Evolutionary conservation across 2,888 invertebrate genomes (phyloP).

Genomic region (Diaprepes abbreviatus): DNA sequence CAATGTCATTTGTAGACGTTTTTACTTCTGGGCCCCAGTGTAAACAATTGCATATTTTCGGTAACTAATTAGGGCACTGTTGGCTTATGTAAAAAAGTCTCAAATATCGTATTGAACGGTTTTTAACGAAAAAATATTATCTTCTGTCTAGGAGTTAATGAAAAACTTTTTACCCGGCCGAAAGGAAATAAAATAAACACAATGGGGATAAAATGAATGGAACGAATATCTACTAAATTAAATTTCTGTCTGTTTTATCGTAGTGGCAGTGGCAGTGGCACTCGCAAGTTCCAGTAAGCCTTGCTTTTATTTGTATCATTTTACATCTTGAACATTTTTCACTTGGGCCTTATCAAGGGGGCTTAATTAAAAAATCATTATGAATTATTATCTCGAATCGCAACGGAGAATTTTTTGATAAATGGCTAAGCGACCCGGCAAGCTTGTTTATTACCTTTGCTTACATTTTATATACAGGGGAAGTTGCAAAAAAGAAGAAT

Average conservation of each 20-base stretch:
- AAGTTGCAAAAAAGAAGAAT: neutral
- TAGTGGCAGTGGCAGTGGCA: slow-evolving; percentile 31
- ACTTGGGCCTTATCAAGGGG: slow-evolving; percentile 54
- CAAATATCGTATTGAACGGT: no score
- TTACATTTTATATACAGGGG: slow-evolving; percentile 20
- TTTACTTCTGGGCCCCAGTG: no score
- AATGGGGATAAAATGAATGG: slow-evolving; percentile 39
- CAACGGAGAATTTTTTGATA: slow-evolving; percentile 47
- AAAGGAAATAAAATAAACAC: slow-evolving; percentile 36
- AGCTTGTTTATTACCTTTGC: slow-evolving; percentile 40
- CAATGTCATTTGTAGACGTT: no score
- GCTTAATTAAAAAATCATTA: slow-evolving; percentile 61
- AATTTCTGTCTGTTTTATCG: slow-evolving; percentile 45
- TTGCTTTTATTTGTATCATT: slow-evolving; percentile 55
- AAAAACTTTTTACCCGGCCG: slow-evolving; percentile 24
- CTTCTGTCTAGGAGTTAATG: slow-evolving; percentile 8
- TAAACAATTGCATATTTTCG: no score
- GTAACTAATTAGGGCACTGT: no score
- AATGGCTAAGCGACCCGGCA: slow-evolving; percentile 27
- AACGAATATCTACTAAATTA: slow-evolving; percentile 45
- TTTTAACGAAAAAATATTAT: neutral
- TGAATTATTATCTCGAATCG: slow-evolving; percentile 58
- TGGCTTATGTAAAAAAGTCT: no score
- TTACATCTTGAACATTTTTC: slow-evolving; percentile 59
- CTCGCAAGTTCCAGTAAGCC: slow-evolving; percentile 32